A percentile compares a stretch with the other conserved stretches of the same genome.
Evolutionary conservation across 2,888 invertebrate genomes (phyloP).

Genomic region (Tiphia femorata): DNA sequence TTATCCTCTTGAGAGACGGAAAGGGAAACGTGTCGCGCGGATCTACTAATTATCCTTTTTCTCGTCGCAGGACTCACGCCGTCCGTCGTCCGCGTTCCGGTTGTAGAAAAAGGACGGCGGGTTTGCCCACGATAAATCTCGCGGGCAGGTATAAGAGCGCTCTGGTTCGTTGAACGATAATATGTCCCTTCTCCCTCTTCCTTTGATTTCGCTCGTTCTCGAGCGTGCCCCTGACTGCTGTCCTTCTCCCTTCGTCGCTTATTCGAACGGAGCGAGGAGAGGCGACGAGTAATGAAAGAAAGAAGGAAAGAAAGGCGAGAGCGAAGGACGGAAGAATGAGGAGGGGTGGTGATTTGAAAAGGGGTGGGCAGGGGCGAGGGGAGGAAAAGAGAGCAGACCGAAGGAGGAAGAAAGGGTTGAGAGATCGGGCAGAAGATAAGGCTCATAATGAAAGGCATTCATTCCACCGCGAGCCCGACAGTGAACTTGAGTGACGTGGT

Average conservation of each 20-base stretch:
- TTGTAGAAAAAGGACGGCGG: constrained; percentile 15
- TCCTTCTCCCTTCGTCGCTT: constrained; percentile 14
- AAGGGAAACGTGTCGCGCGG: constrained; percentile 12
- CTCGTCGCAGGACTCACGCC: constrained; percentile 13
- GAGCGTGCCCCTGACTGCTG: constrained; percentile 7
- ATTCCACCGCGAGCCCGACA: constrained; percentile 61
- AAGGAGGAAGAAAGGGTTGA: constrained; percentile 48
- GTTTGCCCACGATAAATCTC: constrained; percentile 48
- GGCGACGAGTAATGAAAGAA: not conserved
- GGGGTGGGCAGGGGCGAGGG: constrained; percentile 15
- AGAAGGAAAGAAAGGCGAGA: not conserved
- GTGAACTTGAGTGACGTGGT: constrained; percentile 67
- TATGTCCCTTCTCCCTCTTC: constrained; percentile 26
- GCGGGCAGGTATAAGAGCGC: constrained; percentile 39
- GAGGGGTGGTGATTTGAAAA: constrained; percentile 6
- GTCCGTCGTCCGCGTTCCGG: constrained; percentile 23
- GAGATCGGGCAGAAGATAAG: constrained; percentile 62
- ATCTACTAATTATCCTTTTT: constrained; percentile 33
- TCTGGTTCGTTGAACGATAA: constrained; percentile 42
- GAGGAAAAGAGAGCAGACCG: constrained; percentile 38
- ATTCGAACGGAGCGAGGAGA: not conserved
- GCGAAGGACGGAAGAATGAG: constrained; percentile 8
- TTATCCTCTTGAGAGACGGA: no score
- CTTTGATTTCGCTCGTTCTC: no score
- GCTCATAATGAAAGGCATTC: constrained; percentile 68